Evolutionary conservation across 2,888 invertebrate genomes (phyloP), one percentile per base, ranked within the genome.

Genomic region (Rugalucina vietnamica): DNA sequence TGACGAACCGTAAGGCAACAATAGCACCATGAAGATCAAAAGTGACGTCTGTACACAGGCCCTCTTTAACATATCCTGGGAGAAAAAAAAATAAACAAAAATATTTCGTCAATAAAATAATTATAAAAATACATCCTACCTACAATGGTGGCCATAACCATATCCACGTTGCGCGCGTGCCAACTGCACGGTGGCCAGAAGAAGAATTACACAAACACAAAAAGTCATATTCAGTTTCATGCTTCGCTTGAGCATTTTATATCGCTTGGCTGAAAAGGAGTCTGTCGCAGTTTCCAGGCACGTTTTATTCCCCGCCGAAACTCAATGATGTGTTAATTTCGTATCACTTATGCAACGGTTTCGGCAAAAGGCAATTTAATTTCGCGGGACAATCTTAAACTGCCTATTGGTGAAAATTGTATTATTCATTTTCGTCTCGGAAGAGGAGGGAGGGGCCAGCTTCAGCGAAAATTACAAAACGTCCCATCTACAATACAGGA

Each of bases 301-400:
- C 8, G 65, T 65, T 65, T 65, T 65, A 34, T 34, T 24, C 34
- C 34, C 14, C 1, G 18, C 24, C 18, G 34, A 29, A 65, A 34
- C 34, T 34, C 32, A 65, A 27, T 65, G 5, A 18, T 14, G 65
- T n/a, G 65, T 65, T 65, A 65, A 65, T 65, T 65, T 65, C 24
- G 65, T 29, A 65, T n/a, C 65, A 65, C 34, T 65, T 65, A 65
- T 65, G 65, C 65, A 65, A 65, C 34, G 21, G 65, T 65, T 65
- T 65, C 65, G 65, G 65, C 21, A 65, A 65, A 32, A 8, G 34
- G 65, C 65, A 65, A 65, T 65, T 65, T 34, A 29, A 65, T 65
- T 65, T 65, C 32, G 34, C 65, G 65, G 65, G 34, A 65, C 65
- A 65, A 65, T 65, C 65, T 34, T 32, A 34, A 65, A 10, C 65